phyloP scores from a whole-genome alignment of 2,113 vertebrate species.

The Petromus typicus region DNA sequence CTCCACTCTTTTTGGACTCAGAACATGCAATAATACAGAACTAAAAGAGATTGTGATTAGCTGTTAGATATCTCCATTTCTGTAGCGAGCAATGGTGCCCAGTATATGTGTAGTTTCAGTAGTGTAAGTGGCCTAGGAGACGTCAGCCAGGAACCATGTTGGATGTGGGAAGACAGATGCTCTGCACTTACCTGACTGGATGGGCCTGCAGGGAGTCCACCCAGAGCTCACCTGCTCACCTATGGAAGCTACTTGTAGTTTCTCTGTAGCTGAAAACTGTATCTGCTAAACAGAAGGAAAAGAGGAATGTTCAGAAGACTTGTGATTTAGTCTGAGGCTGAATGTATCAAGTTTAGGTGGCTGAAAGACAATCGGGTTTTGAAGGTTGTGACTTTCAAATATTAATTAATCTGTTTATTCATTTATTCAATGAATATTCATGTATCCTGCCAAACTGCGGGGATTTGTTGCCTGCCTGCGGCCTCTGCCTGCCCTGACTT shows the following conservation, averaged over 20 bases:
- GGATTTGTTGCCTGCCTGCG: not conserved
- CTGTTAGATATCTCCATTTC: slow-evolving; percentile 22
- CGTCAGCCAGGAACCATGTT: not conserved
- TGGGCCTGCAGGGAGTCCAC: not conserved
- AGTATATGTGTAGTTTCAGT: not conserved
- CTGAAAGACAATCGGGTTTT: not conserved
- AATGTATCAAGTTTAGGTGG: not conserved
- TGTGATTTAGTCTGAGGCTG: not conserved
- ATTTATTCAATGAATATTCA: not conserved
- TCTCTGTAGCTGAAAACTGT: slow-evolving; percentile 20
- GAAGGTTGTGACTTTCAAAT: not conserved
- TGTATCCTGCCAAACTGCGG: not conserved
- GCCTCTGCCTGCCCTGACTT: slow-evolving; percentile 3
- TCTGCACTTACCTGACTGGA: not conserved
- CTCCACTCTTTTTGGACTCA: slow-evolving; percentile 37
- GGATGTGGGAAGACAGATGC: slow-evolving; percentile 13
- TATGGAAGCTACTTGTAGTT: not conserved
- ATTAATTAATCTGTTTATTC: not conserved
- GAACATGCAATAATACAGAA: not conserved
- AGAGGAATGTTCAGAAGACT: not conserved
- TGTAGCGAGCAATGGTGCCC: slow-evolving; percentile 14
- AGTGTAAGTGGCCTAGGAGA: not conserved
- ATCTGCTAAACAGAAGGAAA: slow-evolving; percentile 28
- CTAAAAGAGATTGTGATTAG: slow-evolving; percentile 14
- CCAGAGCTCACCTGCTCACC: not conserved